A percentile compares a stretch with the other conserved stretches of the same genome.
Conservation (phyloP, 2,113 vertebrate species). For the Dendrocopos noguchii region DNA sequence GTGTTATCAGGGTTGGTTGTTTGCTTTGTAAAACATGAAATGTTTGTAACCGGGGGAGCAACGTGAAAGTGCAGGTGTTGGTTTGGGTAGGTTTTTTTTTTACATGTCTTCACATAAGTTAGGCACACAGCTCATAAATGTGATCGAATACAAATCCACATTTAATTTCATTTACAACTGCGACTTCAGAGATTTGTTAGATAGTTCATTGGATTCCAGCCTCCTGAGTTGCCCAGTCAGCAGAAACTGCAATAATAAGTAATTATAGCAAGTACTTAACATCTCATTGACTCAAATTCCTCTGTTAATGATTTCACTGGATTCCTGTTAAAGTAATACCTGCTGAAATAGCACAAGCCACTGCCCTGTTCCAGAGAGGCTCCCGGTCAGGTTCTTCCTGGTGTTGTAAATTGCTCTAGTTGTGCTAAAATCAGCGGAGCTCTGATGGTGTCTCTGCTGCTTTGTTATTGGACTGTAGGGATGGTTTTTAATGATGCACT, state of each 20-base stretch:
- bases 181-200: conserved; percentile 44
- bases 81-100: not conserved
- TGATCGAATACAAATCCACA: not conserved
- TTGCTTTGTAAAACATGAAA: conserved; percentile 9
- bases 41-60: not conserved
- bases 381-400: not conserved
- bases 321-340: conserved; percentile 61
- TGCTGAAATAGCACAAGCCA: conserved; percentile 43
- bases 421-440: not conserved
- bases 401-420: not conserved
- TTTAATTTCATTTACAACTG: conserved; percentile 39
- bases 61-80: not conserved
- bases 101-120: not conserved
- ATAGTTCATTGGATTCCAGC: conserved; percentile 55
- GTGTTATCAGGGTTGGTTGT: not conserved
- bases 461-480: not conserved
- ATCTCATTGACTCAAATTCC: conserved; percentile 69
- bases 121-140: not conserved
- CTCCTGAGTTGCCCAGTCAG: conserved; percentile 38
- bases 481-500: not conserved
- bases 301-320: conserved; percentile 65
- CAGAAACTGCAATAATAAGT: conserved; percentile 63
- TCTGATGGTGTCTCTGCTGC: not conserved
- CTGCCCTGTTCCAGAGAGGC: not conserved
- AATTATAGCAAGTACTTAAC: conserved; percentile 67